Conservation (phyloP, 2,888 invertebrate species). For the Dusona sp. region DNA sequence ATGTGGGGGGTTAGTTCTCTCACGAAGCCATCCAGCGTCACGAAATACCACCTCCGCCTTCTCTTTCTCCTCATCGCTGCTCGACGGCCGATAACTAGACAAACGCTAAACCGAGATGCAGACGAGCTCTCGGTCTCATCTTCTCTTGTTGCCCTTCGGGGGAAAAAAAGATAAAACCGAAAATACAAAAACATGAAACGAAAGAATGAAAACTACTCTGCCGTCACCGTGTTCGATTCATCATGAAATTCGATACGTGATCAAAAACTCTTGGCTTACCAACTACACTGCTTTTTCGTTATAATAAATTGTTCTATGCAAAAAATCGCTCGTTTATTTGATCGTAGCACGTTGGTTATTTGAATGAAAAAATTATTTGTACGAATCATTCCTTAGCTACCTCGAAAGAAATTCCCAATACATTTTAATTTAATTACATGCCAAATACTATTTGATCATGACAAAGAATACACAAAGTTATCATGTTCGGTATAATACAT, state of each 20-base stretch:
- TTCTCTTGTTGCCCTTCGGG: constrained; percentile 37
- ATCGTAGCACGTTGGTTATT: background rate
- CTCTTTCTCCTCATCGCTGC: constrained; percentile 60
- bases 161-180: constrained; percentile 6
- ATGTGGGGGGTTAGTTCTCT: constrained; percentile 53
- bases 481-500: background rate
- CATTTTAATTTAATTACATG: background rate
- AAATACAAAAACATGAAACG: constrained; percentile 17
- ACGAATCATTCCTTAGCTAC: background rate
- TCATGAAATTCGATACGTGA: background rate
- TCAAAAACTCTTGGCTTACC: constrained; percentile 1
- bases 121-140: constrained; percentile 33
- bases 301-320: background rate
- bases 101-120: constrained; percentile 45
- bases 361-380: background rate
- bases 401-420: background rate
- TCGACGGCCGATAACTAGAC: constrained; percentile 57
- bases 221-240: background rate
- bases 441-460: background rate
- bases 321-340: background rate
- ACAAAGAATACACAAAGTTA: background rate
- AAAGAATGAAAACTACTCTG: constrained; percentile 1
- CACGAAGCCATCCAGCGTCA: constrained; percentile 61
- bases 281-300: background rate
- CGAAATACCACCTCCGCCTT: constrained; percentile 54